These are phyloP conservation scores for Crepidodera aurea DNA, from an alignment of 2,888 invertebrate genomes.

Conservation along the genomic window DNA sequence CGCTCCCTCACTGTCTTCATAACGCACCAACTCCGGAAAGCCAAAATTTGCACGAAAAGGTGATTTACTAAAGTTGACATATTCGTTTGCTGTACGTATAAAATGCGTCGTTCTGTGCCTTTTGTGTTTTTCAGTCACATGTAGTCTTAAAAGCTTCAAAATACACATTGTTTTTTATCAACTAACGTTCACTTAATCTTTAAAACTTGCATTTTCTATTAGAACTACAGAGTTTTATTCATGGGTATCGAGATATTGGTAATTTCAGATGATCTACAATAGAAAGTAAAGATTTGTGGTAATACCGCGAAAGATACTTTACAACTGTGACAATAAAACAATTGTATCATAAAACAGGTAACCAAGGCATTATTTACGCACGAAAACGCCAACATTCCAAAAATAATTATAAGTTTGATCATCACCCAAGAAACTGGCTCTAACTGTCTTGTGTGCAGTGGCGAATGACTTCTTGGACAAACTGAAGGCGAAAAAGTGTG, in stretches of 20 bases:
- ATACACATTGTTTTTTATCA: constrained; percentile 63
- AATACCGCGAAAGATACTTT: constrained; percentile 31
- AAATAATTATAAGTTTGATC: constrained; percentile 41
- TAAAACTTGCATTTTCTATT: constrained; percentile 26
- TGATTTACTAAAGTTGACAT: constrained; percentile 38
- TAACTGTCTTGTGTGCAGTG: constrained; percentile 27
- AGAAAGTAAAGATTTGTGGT: constrained; percentile 32
- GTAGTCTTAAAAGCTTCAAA: constrained; percentile 66
- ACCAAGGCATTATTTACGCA: constrained; percentile 44
- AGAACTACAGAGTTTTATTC: constrained; percentile 5
- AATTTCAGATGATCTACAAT: constrained; percentile 13
- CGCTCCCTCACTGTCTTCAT: constrained; percentile 35
- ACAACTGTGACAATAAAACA: constrained; percentile 41
- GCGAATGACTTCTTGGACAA: constrained; percentile 10
- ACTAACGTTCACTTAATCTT: constrained; percentile 5
- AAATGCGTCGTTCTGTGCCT: constrained; percentile 53
- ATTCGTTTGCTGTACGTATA: constrained; percentile 26
- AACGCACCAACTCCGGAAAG: constrained; percentile 47
- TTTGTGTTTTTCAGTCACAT: constrained; percentile 61
- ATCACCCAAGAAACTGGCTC: constrained; percentile 28
- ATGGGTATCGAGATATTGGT: background rate
- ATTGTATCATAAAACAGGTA: constrained; percentile 39
- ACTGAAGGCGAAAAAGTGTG: background rate
- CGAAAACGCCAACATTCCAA: constrained; percentile 39
- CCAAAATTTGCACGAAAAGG: constrained; percentile 38